phyloP scores from a whole-genome alignment of 2,113 vertebrate genomes.

The Psittacus erithacus region DNA sequence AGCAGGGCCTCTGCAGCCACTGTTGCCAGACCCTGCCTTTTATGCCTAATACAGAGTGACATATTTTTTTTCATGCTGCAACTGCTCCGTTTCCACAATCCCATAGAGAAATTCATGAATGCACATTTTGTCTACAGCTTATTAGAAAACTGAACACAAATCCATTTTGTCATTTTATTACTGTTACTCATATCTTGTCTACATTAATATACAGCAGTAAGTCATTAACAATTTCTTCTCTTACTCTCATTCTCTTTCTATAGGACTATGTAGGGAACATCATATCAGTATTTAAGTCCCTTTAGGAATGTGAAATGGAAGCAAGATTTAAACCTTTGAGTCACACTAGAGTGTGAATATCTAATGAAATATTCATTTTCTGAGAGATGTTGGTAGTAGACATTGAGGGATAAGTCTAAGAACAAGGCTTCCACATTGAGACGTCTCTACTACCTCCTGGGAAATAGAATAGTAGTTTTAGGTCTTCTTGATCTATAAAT shows the following conservation, averaged over 20 bases:
- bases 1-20: no score
- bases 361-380: background rate
- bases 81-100: background rate
- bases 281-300: background rate
- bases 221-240: background rate
- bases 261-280: background rate
- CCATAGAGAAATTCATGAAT: accelerated
- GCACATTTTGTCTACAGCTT: background rate
- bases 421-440: background rate
- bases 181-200: background rate
- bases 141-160: background rate
- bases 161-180: background rate
- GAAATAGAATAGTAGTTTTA: background rate
- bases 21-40: background rate
- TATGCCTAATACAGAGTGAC: background rate
- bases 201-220: background rate
- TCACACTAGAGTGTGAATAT: background rate
- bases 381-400: background rate
- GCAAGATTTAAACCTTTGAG: background rate
- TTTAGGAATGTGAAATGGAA: background rate
- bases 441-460: no score
- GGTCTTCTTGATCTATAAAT: background rate
- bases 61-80: background rate
- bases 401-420: background rate
- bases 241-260: background rate